These are phyloP conservation scores for Brachypteracias leptosomus DNA, from an alignment of 2,113 vertebrate genomes.

Conservation along the genomic window DNA sequence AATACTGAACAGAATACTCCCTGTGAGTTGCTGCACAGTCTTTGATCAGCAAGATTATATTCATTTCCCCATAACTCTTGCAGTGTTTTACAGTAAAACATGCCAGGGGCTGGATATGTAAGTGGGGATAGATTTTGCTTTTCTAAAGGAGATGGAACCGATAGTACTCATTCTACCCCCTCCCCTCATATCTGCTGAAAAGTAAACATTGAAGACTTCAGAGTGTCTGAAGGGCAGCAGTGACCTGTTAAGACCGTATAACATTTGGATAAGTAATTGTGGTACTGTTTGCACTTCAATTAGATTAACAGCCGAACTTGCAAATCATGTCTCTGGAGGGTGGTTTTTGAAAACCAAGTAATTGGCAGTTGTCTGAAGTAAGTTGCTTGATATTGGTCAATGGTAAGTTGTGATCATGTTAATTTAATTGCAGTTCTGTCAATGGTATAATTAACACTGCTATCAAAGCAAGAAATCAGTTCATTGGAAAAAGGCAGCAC, in stretches of 20 bases:
- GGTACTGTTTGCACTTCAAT: conserved; percentile 38
- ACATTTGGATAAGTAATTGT: conserved; percentile 21
- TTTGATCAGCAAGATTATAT: background rate
- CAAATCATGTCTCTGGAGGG: conserved; percentile 22
- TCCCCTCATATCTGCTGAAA: background rate
- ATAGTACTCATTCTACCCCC: background rate
- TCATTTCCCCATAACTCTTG: background rate
- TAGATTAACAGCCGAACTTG: conserved; percentile 44
- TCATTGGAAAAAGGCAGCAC: conserved; percentile 2
- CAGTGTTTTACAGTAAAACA: background rate
- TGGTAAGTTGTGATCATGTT: conserved; percentile 50
- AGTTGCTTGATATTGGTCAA: conserved; percentile 61
- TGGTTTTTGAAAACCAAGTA: conserved; percentile 50
- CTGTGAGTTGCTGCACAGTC: background rate
- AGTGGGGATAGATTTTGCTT: background rate
- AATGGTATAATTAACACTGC: conserved; percentile 24
- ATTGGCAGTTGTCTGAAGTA: conserved; percentile 62
- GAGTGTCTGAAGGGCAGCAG: background rate
- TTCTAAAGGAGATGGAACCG: background rate
- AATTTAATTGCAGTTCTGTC: conserved; percentile 62
- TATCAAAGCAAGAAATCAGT: conserved; percentile 23
- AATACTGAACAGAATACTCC: background rate
- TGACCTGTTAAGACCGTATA: background rate
- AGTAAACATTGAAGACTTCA: background rate
- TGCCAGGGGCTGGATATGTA: background rate